Evolutionary conservation across 2,113 vertebrate species (phyloP).

Genomic region (Alexandromys fortis): DNA sequence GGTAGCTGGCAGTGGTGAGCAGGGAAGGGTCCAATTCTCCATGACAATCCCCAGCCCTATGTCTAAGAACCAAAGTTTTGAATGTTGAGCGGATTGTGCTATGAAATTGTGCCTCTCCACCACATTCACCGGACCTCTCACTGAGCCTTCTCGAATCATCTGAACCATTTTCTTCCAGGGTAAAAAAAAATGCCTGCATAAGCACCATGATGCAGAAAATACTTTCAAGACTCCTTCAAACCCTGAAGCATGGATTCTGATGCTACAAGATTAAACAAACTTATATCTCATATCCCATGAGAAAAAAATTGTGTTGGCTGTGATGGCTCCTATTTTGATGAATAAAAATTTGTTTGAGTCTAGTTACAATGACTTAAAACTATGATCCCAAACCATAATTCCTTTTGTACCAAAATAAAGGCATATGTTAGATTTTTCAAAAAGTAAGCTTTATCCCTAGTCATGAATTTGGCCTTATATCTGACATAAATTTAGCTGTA

Average conservation of each 20-base stretch:
- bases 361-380: not conserved
- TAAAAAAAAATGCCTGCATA: not conserved
- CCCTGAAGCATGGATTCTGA: not conserved
- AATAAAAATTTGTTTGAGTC: not conserved
- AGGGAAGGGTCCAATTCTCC: not conserved
- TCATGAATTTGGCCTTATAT: slow-evolving; percentile 17
- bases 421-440: not conserved
- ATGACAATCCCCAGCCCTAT: not conserved
- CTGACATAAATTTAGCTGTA: not conserved
- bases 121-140: not conserved
- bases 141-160: not conserved
- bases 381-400: not conserved
- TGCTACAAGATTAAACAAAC: not conserved
- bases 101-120: too few species aligned
- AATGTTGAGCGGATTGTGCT: not conserved
- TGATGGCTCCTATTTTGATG: not conserved
- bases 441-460: not conserved
- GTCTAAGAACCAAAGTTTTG: not conserved
- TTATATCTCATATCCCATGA: not conserved
- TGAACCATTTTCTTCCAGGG: not conserved
- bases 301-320: not conserved
- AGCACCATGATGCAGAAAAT: not conserved
- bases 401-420: not conserved
- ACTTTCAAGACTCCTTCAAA: not conserved
- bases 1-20: not conserved